These are phyloP conservation scores for Leptoclinus maculatus DNA, from an alignment of 2,797 vertebrate genomes.

Conservation along the genomic window DNA sequence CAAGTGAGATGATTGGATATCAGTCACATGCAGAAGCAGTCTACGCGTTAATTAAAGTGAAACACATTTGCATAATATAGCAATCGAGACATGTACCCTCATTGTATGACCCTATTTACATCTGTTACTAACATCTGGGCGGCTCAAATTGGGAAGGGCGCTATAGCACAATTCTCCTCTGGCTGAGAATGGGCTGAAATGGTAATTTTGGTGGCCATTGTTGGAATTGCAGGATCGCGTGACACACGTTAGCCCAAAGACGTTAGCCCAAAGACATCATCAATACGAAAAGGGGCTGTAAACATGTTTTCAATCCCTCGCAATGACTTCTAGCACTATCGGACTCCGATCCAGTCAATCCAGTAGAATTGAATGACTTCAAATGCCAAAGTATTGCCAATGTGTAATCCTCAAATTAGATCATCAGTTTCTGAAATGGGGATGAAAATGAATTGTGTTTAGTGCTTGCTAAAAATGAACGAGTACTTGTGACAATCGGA, in stretches of 20 bases:
- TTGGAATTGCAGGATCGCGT: background rate
- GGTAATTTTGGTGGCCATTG: background rate
- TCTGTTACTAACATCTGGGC: background rate
- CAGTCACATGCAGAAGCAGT: conserved; percentile 20
- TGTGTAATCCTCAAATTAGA: background rate
- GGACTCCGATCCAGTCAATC: background rate
- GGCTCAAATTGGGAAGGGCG: background rate
- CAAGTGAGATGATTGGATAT: conserved; percentile 46
- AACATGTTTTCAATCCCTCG: background rate
- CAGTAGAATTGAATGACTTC: background rate
- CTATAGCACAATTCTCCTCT: background rate
- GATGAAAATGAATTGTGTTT: background rate
- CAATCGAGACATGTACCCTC: conserved; percentile 27
- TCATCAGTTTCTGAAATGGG: background rate
- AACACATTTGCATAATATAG: conserved; percentile 25
- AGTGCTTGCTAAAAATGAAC: background rate
- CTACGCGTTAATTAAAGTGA: conserved; percentile 47
- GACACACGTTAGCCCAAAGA: background rate
- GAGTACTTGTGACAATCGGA: background rate
- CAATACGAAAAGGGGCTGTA: background rate
- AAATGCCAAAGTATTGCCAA: background rate
- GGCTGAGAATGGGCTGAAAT: background rate
- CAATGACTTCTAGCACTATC: background rate
- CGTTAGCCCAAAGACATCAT: background rate
- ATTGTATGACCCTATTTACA: background rate